Evolutionary conservation across 2,797 vertebrate species (phyloP).

Genomic region (Sebastes itinus): DNA sequence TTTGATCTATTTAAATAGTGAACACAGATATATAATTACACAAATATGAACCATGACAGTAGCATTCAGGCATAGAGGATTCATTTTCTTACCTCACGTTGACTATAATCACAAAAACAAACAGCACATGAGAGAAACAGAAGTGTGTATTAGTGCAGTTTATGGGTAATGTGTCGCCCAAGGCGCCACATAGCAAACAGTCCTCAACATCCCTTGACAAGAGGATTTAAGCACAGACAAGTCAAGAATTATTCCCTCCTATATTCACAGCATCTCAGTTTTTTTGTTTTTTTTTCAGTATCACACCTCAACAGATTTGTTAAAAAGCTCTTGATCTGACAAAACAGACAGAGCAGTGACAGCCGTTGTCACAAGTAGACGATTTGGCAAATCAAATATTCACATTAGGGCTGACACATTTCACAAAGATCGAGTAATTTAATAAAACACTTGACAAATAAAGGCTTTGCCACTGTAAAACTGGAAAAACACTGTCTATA

Average conservation of each 20-base stretch:
- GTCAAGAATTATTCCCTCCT: background rate
- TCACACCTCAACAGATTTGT: constrained; percentile 1
- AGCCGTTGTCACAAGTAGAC: background rate
- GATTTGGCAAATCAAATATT: background rate
- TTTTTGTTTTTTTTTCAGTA: background rate
- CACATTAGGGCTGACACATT: background rate
- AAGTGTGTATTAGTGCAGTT: constrained; percentile 9
- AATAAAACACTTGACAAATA: background rate
- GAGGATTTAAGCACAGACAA: constrained; percentile 24
- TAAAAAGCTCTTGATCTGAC: background rate
- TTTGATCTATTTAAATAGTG: background rate
- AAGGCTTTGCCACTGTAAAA: background rate
- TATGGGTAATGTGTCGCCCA: background rate
- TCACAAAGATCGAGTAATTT: background rate
- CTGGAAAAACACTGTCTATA: background rate
- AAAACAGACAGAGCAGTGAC: background rate
- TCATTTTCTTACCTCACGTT: constrained; percentile 52
- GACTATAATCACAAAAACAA: constrained; percentile 22
- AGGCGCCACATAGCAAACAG: background rate
- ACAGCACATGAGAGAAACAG: constrained; percentile 20
- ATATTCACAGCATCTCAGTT: constrained; percentile 1
- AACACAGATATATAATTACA: background rate
- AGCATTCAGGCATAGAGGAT: background rate
- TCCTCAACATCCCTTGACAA: constrained; percentile 24
- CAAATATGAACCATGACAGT: background rate